Evolutionary conservation across 2,888 invertebrate species (phyloP), one percentile per base, ranked within the genome.

Genomic region (Cistogaster globosa): DNA sequence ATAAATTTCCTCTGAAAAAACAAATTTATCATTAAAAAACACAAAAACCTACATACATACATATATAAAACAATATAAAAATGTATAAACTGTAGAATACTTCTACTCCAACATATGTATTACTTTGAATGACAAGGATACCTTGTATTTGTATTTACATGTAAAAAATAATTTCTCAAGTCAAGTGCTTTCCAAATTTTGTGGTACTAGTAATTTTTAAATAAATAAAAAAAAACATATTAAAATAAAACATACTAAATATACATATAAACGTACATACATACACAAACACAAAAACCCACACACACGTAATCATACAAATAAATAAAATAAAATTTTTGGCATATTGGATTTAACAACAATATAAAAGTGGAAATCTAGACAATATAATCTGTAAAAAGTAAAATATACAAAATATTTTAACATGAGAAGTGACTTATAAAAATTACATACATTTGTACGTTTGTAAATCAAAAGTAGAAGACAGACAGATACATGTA

Each of bases 291-390:
- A n/a, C n/a, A n/a, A n/a, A n/a, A n/a, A n/a, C n/a, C n/a, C n/a
- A 55, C n/a, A 57, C 11, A 12, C n/a, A 57, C 14, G 36, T n/a
- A 48, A 45, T 36, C 32, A 57, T 55, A 55, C 18, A 72, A 72
- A 60, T 58, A 69, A 57, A 71, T 20, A n/a, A n/a, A n/a, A 51
- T 26, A 62, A 51, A 18, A 18, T 18, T 82, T 76, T 76, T 82
- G 71, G 51, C 82, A 82, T 82, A 82, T 82, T 82, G 51, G 81
- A 75, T 76, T 81, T 81, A 75, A 62, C 81, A 81, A 81, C 75
- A 75, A 81, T 57, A 75, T 38, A 51, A 63, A 81, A 81, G 62
- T 81, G 55, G 26, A 81, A 81, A 81, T 69, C 57, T 69, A 75
- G 81, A 75, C 81, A 81, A 81, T 65, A 71, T 63, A 71, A 82